Evolutionary conservation across 1,140 invertebrate genomes (phyloP).

Genomic region (Proctacanthus coquilletti): DNA sequence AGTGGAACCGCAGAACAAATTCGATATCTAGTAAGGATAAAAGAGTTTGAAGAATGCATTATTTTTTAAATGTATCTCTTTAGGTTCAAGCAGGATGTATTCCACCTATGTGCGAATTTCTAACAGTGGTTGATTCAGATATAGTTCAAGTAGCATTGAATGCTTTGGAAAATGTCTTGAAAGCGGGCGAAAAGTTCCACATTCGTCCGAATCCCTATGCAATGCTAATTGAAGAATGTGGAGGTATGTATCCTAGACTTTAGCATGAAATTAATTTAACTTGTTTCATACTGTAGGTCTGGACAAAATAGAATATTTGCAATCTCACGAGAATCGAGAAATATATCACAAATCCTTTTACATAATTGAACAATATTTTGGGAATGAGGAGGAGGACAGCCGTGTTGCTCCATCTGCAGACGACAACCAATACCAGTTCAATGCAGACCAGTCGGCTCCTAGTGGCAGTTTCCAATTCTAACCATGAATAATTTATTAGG

Average conservation of each 20-base stretch:
- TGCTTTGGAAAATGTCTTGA: constrained; percentile 90
- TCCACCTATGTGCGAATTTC: constrained; percentile 82
- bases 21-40: constrained; percentile 35
- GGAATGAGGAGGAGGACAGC: constrained; percentile 78
- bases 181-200: constrained; percentile 69
- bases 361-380: constrained; percentile 92
- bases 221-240: constrained; percentile 88
- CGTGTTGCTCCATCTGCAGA: constrained; percentile 62
- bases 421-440: constrained; percentile 64
- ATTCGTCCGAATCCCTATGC: constrained; percentile 78
- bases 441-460: constrained; percentile 51
- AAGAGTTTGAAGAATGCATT: neutral
- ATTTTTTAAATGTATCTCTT: neutral
- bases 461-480: constrained; percentile 69
- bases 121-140: constrained; percentile 87
- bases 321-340: constrained; percentile 90
- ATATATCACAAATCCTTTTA: constrained; percentile 94
- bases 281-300: constrained; percentile 47
- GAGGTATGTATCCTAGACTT: constrained; percentile 49
- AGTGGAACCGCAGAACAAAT: constrained; percentile 91
- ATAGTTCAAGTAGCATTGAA: constrained; percentile 97
- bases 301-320: constrained; percentile 94
- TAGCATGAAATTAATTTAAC: neutral
- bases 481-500: no score
- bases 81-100: constrained; percentile 55